Evolutionary conservation across 2,888 invertebrate genomes (phyloP), one percentile per base, ranked within the genome.

Genomic region (Physocephala rufipes): DNA sequence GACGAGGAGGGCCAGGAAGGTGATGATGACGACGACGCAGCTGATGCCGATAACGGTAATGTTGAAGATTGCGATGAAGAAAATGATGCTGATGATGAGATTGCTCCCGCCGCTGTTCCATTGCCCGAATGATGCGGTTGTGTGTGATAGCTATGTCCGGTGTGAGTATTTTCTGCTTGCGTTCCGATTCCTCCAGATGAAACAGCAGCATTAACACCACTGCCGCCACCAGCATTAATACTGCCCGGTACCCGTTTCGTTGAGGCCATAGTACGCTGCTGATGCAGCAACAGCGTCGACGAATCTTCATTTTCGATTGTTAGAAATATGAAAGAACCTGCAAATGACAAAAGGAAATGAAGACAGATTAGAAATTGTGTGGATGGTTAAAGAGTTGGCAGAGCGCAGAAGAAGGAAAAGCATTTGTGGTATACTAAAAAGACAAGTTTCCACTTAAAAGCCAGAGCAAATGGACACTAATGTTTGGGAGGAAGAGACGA

Each of bases 261-360:
- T 82, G 90, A 90, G 81, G 89, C 90, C 77, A 90, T 82, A 58
- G 89, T 90, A 75, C 87, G 85, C 80, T 88, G 88, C 77, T 89
- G 89, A 78, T 82, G 82, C 73, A 82, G 78, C 76, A 85, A 76
- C 47, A 76, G 74, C 47, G 74, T 74, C 67, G 83, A 80, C 74
- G 85, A 82, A 79, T 85, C 84, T 83, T 84, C 84, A 70, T 82
- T 84, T 87, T 95, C 95, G 80, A 95, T 93, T 67, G 94, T 92
- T 79, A 95, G 87, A 86, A 95, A 95, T 86, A 95, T 92, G 84
- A 95, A 92, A 71, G 93, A 93, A 68, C 92, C 92, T 81, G 89
- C 81, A 80, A 89, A 88, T 72, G 73, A 73, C 71, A 74, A 74
- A 72, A 67, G 74, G 74, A 74, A 74, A 74, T 75, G 72, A 73